Base-by-base conservation (phyloP, 1,140 invertebrate genomes). In the Orchestia grillus region DNA sequence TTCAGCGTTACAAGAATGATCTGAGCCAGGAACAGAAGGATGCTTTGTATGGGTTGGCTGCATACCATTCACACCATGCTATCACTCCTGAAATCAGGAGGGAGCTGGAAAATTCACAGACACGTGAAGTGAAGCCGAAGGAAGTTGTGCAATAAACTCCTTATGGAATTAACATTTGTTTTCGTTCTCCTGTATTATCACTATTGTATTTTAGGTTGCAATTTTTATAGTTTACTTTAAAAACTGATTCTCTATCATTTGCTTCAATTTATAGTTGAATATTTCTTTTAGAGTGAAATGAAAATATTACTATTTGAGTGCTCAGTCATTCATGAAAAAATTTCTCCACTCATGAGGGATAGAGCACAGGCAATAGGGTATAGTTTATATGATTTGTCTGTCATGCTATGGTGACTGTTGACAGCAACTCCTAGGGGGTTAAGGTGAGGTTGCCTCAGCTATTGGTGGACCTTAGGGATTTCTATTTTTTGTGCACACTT, bases 1-100 rank as follows among this genome's bases (percentile, higher is more conserved):
- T 98, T 0, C 99, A 99, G 97, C 98, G 99, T 96, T 99, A 99
- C 97, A 99, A 99, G 97, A 98, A 98, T 96, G 99, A 99, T 97
- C 98, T 99, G 95, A 99, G 99, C 96, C 98, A 98, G 43, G 99
- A 99, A 97, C 99, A 99, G 97, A 98, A 98, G 97, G 99, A 99
- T 97, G 98, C 98, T 43, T 97, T 99, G 53, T 97, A 99, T 42
- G 98, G 98, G 96, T 97, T 99, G 19, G 97, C 99, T 0, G 98
- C 98, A 96, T 98, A 98, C 97, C 98, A 99, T 97, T 97, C 97
- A 15, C 99, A 99, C 98, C 98, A 98, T 62, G 98, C 98, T 95
- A 98, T 99, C 23, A 99, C 99, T 44, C 97, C 98, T 3, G 99
- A 99, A 98, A 98, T 99, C 96, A 96, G 97, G 40, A 42, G 92